Evolutionary conservation across 2,113 vertebrate genomes (phyloP).

Genomic region (Nipponia nippon): DNA sequence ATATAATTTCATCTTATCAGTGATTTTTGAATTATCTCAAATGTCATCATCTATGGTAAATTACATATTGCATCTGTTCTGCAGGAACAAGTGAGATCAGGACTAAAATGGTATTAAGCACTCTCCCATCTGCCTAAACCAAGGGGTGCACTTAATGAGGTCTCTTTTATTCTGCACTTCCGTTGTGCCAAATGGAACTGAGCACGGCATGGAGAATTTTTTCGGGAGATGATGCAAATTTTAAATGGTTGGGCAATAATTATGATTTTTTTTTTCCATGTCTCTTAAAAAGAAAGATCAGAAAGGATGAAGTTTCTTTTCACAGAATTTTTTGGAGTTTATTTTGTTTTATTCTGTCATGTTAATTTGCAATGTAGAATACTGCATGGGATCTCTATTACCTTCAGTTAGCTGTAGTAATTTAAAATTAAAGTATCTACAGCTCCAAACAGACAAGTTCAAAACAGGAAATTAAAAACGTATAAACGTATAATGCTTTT

Average conservation of each 20-base stretch:
- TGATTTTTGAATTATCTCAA: constrained; percentile 43
- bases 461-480: background rate
- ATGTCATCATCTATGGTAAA: constrained; percentile 29
- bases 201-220: background rate
- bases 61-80: constrained; percentile 40
- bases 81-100: background rate
- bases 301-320: background rate
- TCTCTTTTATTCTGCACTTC: background rate
- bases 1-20: constrained; percentile 33
- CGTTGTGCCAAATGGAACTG: background rate
- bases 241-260: background rate
- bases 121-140: constrained; percentile 16
- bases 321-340: background rate
- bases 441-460: background rate
- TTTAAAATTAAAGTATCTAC: background rate
- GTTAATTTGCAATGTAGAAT: background rate
- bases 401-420: background rate
- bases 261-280: background rate
- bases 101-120: constrained; percentile 5
- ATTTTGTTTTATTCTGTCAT: background rate
- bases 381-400: background rate
- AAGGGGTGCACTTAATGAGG: background rate
- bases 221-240: background rate
- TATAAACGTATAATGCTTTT: background rate
- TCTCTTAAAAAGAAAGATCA: background rate